Conservation (phyloP, 2,888 invertebrate species). For the Myopa testacea region DNA sequence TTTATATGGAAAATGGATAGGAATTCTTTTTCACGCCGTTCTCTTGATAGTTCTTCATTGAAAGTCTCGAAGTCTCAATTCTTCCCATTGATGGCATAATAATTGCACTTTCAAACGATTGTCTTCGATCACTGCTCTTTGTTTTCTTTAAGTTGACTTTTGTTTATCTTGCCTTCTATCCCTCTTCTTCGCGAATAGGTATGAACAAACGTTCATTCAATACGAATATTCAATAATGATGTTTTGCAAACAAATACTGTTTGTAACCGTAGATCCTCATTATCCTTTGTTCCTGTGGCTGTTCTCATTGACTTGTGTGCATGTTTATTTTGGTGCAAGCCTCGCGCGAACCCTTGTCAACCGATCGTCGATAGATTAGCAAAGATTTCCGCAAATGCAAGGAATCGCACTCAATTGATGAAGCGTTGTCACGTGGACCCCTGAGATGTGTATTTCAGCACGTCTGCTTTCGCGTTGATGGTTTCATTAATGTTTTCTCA, state of each 20-base stretch:
- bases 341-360: slow-evolving; percentile 24
- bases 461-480: slow-evolving; percentile 16
- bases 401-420: slow-evolving; percentile 42
- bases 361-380: slow-evolving; percentile 24
- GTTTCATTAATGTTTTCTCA: slow-evolving; percentile 29
- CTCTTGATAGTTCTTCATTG: no score
- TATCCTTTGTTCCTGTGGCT: slow-evolving; percentile 16
- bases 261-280: neutral
- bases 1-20: no score
- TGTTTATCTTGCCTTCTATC: neutral
- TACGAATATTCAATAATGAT: neutral
- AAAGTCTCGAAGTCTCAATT: no score
- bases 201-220: slow-evolving; percentile 1
- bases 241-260: slow-evolving; percentile 31
- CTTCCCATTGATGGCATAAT: neutral
- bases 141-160: neutral
- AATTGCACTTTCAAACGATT: neutral
- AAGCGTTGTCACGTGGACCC: slow-evolving; percentile 44
- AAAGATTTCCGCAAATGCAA: slow-evolving; percentile 27
- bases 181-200: neutral
- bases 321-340: neutral
- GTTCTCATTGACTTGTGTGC: slow-evolving; percentile 22
- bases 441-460: slow-evolving; percentile 11
- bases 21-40: no score
- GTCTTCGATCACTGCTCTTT: neutral